These are phyloP conservation scores for Ischnura elegans DNA, from an alignment of 2,888 invertebrate species.

Conservation along the genomic window DNA sequence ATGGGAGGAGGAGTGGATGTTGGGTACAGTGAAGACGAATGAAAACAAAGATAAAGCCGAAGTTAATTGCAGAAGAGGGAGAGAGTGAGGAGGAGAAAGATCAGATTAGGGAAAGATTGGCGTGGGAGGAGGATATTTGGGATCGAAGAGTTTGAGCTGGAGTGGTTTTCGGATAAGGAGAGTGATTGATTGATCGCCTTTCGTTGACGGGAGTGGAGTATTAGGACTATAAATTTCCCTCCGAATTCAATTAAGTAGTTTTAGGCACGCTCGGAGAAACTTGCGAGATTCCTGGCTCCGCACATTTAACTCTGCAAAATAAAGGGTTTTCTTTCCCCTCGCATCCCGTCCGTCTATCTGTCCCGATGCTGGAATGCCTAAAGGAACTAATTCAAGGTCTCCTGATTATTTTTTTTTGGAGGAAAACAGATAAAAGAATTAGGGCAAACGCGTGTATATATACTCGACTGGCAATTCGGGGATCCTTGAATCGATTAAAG, in stretches of 20 bases:
- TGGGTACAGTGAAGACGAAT: neutral
- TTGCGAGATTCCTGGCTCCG: neutral
- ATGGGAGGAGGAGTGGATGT: neutral
- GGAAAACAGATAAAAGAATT: neutral
- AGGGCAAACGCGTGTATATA: neutral
- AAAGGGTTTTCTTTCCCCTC: neutral
- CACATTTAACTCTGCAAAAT: neutral
- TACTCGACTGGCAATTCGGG: neutral
- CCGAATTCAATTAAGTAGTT: slow-evolving; percentile 38
- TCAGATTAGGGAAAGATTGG: neutral
- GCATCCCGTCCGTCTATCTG: neutral
- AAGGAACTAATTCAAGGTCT: neutral
- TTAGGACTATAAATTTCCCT: slow-evolving; percentile 29
- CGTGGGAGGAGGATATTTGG: neutral
- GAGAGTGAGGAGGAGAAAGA: neutral
- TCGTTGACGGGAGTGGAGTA: neutral
- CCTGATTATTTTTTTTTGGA: neutral
- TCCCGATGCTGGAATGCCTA: neutral
- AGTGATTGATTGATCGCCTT: slow-evolving; percentile 21
- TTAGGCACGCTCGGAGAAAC: neutral
- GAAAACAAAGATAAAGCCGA: slow-evolving; percentile 20
- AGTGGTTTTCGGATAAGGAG: neutral
- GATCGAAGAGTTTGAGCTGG: neutral
- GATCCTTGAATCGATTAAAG: neutral
- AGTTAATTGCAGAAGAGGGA: neutral